Conservation (phyloP, 2,113 vertebrate species). For the Ardeotis arabs region DNA sequence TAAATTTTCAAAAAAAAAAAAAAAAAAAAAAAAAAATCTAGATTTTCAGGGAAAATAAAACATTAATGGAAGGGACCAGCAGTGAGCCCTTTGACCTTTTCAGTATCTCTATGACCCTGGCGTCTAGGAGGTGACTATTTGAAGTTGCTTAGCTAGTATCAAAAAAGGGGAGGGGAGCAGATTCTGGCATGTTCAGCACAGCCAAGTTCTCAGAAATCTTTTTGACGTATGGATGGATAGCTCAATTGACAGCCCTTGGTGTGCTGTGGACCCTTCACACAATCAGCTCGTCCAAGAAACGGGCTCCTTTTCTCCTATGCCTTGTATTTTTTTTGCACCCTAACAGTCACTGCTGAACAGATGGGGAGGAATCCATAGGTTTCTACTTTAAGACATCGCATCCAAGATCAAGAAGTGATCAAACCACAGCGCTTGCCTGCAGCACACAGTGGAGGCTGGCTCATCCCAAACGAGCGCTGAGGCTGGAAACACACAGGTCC, state of each 20-base stretch:
- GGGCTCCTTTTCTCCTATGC: background rate
- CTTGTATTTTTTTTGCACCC: background rate
- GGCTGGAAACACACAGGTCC: background rate
- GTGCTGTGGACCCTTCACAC: background rate
- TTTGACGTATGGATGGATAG: background rate
- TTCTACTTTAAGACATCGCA: background rate
- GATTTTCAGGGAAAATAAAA: background rate
- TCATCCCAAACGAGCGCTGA: background rate
- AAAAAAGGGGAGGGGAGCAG: background rate
- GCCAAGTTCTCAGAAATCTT: background rate
- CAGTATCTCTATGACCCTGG: background rate
- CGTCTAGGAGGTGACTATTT: background rate
- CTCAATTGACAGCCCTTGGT: background rate
- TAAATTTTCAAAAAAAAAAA: background rate
- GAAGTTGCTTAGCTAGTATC: background rate
- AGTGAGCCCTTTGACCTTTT: background rate
- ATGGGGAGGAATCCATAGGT: background rate
- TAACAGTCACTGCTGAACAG: background rate
- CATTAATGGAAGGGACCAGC: background rate
- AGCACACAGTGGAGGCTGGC: background rate
- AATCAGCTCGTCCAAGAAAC: background rate
- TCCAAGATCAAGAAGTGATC: fast-evolving
- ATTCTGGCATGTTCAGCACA: background rate
- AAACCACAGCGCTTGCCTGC: background rate
- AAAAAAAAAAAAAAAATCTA: background rate